Base-by-base conservation (phyloP, 1,140 invertebrate species). In the Parapsyche elsis region DNA sequence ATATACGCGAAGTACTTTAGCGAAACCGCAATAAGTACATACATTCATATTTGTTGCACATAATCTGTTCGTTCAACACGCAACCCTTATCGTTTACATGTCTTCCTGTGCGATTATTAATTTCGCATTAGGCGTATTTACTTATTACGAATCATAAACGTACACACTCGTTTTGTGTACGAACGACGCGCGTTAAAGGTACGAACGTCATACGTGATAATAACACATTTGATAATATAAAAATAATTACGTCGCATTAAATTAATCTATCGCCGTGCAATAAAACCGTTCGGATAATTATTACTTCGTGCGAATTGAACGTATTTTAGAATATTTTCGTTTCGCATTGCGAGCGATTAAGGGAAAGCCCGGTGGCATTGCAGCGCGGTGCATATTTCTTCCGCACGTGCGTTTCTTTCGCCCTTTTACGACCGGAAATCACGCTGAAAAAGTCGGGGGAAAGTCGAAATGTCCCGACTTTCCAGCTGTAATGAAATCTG, bases 361-460 rank as follows among this genome's bases (percentile, higher is more conserved):
- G 79, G 75, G 74, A 64, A 45, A 38, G 76, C 79, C 76, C 77
- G 71, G 76, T 76, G 76, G 59, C 80, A 24, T 64, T 80, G 81
- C 81, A 80, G 79, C 49, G 49, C 49, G 49, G 49, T 79, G 80
- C 71, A 78, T 83, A 83, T 80, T 83, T 83, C 76, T 78, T 71
- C 67, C 23, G 79, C 81, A 82, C 81, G 81, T 82, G 81, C 81
- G 74, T 82, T 80, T 80, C 78, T 59, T 82, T 78, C 75, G 67
- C 78, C 71, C 76, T 70, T 83, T 83, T 83, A 83, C 77, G 75
- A 67, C 81, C 79, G 81, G 79, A 83, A 83, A 83, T 83, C 81
- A 83, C 81, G 81, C 75, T 70, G 81, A 49, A 78, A 79, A 71
- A 45, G 46, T n/a, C 49, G 44, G 81, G 78, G 24, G 24, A 67